Base-by-base conservation (phyloP, 1,140 invertebrate species). In the Drosophila asahinai region DNA sequence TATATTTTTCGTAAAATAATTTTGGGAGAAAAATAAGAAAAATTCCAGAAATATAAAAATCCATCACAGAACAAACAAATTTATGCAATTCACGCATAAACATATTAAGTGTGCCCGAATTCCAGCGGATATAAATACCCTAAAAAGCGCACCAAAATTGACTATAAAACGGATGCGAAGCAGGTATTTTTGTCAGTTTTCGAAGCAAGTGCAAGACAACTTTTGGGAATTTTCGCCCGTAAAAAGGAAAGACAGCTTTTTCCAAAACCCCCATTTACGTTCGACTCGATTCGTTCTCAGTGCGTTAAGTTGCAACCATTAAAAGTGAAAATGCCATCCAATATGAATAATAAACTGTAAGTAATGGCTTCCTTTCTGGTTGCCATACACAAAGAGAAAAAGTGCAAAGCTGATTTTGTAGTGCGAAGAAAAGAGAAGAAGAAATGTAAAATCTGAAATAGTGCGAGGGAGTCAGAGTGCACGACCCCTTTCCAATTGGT, bases 301-400 rank as follows among this genome's bases (percentile, higher is more conserved):
- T 92, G 83, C 78, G 71, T 82, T 78, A 90, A 87, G 54, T 91
- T 91, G 80, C 86, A 92, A 92, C 75, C 79, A 92, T 82, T 92
- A 81, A 83, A 75, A 79, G 77, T 91, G 70, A 92, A 91, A 84
- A 92, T 92, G 91, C 91, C 91, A 91, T 91, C 91, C 81, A 91
- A 80, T 57, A 92, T 92, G 91, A 92, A 92, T 92, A 92, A 92
- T 92, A 92, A 92, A 91, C 91, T 92, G 91, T 92, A 92, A 92
- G 91, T 92, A 91, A 77, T 91, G 80, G 86, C 73, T 7, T 42
- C 51, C 36, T 9, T 47, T n/a, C 27, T 40, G 77, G 60, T 58
- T 49, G 36, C 66, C 78, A 78, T 71, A 65, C 70, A 68, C 40
- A 55, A 43, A 63, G 67, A 40, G 15, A 86, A 78, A 81, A 65